Evolutionary conservation across 2,113 vertebrate species (phyloP).

Genomic region (Trogon melanurus): DNA sequence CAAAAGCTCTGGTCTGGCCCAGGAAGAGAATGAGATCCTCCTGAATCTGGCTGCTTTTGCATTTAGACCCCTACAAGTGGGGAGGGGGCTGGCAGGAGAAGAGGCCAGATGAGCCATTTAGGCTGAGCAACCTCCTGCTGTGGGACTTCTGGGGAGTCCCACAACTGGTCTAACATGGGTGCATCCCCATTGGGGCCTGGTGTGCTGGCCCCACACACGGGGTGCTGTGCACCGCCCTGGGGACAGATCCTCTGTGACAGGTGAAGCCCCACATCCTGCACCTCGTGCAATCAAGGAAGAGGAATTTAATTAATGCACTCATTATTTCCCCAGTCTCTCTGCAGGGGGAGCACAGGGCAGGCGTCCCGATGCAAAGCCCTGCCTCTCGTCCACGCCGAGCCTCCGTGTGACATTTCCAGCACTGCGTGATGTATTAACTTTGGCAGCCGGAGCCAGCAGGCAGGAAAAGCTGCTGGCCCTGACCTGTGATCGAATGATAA

Average conservation of each 20-base stretch:
- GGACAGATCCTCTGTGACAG: not conserved
- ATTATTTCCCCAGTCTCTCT: not conserved
- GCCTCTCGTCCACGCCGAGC: rapidly evolving
- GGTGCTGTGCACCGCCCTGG: not conserved
- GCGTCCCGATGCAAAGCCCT: not conserved
- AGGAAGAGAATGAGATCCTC: not conserved
- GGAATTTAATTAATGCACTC: not conserved
- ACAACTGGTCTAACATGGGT: rapidly evolving
- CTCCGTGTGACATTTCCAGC: not conserved
- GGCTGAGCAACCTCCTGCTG: not conserved
- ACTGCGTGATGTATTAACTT: not conserved
- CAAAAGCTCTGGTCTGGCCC: not conserved
- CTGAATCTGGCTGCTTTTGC: not conserved
- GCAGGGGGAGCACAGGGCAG: not conserved
- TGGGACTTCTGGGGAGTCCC: not conserved
- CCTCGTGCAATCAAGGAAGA: rapidly evolving
- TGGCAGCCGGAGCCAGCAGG: slow-evolving; percentile 42
- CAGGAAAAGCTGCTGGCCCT: slow-evolving; percentile 29
- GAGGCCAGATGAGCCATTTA: not conserved
- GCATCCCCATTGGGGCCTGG: not conserved
- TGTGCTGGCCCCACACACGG: not conserved
- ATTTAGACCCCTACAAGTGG: rapidly evolving
- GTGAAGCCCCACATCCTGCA: not conserved
- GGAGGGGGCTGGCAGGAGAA: not conserved
- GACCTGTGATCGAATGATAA: not conserved